phyloP scores from a whole-genome alignment of 30 jellyfish, hydroid and myxozoan species.

The Aurelia sp. region DNA sequence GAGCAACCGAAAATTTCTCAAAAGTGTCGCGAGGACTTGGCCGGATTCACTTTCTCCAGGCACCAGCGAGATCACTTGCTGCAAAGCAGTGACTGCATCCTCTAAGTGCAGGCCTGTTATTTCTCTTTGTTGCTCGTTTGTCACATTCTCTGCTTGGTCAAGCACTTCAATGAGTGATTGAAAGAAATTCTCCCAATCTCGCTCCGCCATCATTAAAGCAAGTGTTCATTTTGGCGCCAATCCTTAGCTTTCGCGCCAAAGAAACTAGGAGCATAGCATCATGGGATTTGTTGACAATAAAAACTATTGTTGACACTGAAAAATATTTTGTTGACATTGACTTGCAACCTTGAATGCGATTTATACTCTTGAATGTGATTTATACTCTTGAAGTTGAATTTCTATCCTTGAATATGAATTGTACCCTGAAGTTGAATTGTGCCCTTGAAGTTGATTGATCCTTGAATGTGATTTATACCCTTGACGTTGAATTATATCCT shows the following conservation, averaged over 20 bases:
- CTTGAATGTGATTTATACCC: too few relatives aligned
- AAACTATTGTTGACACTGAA: not conserved
- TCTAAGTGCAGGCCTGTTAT: too few relatives aligned
- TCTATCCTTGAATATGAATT: too few relatives aligned
- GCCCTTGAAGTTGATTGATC: too few relatives aligned
- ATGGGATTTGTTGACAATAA: constrained; percentile 61
- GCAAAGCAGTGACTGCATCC: too few relatives aligned
- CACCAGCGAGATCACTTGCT: too few relatives aligned
- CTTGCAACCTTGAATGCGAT: too few relatives aligned
- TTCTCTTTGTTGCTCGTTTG: not conserved
- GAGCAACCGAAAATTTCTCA: constrained; percentile 31
- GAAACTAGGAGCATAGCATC: constrained; percentile 42
- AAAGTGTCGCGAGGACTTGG: constrained; percentile 10
- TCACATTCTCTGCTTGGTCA: constrained; percentile 28
- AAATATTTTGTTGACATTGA: not conserved
- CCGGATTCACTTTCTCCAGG: constrained; percentile 39
- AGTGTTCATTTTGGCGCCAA: too few relatives aligned
- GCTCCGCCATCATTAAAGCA: not conserved
- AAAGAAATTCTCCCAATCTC: constrained; percentile 16
- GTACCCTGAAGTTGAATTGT: too few relatives aligned
- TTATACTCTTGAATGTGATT: too few relatives aligned
- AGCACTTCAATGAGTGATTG: constrained; percentile 2
- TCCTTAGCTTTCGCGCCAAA: constrained; percentile 43
- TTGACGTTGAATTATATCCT: too few relatives aligned
- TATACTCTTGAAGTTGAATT: too few relatives aligned